Evolutionary conservation across 2,113 vertebrate species (phyloP), one percentile per base, ranked within the genome.

Genomic region (Erpornis zantholeuca): DNA sequence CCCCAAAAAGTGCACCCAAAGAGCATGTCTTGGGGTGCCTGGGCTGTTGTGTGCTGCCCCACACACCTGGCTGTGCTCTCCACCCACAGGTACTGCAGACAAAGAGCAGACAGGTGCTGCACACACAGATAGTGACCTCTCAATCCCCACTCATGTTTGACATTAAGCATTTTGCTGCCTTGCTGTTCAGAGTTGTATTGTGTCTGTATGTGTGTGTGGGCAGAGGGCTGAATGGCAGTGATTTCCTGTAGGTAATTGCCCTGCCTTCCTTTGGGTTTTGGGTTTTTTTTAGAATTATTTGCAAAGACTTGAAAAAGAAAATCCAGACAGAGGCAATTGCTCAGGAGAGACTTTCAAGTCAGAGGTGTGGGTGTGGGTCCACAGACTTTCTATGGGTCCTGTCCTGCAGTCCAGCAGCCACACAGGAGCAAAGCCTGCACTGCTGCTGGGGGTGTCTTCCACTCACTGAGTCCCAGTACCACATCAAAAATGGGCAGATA

Each of bases 301-400:
- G 33, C 44, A 73, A 83, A 88, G 10, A 28, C 16, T 54, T 69
- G 38, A 31, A 52, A 36, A 28, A 36, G 7, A 61, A 85, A 88
- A 83, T 22, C 25, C 36, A 80, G 87, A 27, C 12, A 71, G 77
- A 85, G 52, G n/a, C 31, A 50, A 35, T 28, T 42, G 23, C 7
- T 77, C 18, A 56, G 42, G 22, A 77, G 54, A 49, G 20, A n/a
- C 4, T 76, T 42, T 82, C 47, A 40, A 31, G 33, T 16, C 40
- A 68, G 47, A 25, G 31, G 0, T 11, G 8, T 56, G 68, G 59
- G 29, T 21, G 61, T 38, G 9, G 29, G 28, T 53, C 24, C 57
- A 25, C 6, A 8, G 27, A 24, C 3, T 45, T 5, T 0, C 23
- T 47, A 1, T 47, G 27, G 35, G 13, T 49, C 13, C 42, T 12